Evolutionary conservation across 2,888 invertebrate species (phyloP).

Genomic region (Sipha maydis): DNA sequence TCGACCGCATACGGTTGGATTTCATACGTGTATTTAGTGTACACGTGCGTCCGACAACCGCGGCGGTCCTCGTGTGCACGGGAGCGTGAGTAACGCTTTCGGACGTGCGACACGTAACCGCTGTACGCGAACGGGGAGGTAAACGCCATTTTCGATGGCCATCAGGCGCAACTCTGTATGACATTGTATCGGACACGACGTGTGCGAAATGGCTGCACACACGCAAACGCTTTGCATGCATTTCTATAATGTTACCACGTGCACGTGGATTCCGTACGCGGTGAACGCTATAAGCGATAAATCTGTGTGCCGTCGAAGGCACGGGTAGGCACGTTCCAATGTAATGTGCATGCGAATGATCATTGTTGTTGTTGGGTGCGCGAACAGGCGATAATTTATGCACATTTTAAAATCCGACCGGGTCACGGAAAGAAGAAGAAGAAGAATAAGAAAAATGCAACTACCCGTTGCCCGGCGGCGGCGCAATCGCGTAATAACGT

Average conservation of each 20-base stretch:
- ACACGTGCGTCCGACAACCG: background rate
- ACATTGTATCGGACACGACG: background rate
- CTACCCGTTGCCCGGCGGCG: no score
- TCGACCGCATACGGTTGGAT: background rate
- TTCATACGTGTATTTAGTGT: background rate
- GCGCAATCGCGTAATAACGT: background rate
- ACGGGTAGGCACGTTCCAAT: no score
- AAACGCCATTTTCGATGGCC: slow-evolving; percentile 23
- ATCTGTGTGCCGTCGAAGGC: no score
- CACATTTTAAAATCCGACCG: no score
- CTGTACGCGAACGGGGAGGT: background rate
- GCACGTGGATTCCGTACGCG: no score
- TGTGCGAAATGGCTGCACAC: background rate
- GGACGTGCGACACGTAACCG: background rate
- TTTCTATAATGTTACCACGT: background rate
- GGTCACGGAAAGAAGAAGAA: no score
- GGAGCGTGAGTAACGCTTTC: slow-evolving; percentile 18
- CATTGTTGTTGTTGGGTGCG: background rate
- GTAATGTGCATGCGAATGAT: background rate
- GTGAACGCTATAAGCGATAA: no score
- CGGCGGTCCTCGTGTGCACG: background rate
- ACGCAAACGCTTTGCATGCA: background rate
- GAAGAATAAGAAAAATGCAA: no score
- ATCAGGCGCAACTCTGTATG: background rate
- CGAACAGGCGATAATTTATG: no score